These are phyloP conservation scores for Xiphorhynchus erythropygius DNA, from an alignment of 2,797 vertebrate genomes.

Conservation along the genomic window DNA sequence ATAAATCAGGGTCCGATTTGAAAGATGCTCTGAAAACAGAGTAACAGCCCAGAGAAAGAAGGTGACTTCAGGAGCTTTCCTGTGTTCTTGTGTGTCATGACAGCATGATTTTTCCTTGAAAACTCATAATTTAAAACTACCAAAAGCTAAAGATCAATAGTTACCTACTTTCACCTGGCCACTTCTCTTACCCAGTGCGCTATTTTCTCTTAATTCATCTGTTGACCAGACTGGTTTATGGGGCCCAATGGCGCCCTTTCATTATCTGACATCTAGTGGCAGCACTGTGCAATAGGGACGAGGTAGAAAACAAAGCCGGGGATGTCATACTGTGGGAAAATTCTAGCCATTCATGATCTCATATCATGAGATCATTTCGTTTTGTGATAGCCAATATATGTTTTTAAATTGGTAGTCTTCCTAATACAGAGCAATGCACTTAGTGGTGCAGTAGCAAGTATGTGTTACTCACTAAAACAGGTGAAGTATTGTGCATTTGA, in stretches of 20 bases:
- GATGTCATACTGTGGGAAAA: background rate
- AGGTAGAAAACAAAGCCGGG: background rate
- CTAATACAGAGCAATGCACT: background rate
- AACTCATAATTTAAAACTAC: background rate
- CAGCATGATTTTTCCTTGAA: background rate
- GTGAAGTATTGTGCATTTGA: background rate
- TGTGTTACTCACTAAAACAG: background rate
- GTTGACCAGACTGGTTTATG: background rate
- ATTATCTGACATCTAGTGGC: constrained; percentile 36
- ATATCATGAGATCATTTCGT: rapidly evolving
- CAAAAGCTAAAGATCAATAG: background rate
- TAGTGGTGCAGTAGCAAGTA: background rate
- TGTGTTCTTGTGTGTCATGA: background rate
- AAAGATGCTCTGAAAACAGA: background rate
- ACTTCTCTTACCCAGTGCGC: background rate
- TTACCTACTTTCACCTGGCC: rapidly evolving
- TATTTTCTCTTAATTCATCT: background rate
- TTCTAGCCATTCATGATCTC: background rate
- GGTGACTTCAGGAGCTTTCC: background rate
- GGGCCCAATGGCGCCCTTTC: background rate
- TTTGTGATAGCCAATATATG: background rate
- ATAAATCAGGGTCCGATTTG: background rate
- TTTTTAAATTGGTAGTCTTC: background rate
- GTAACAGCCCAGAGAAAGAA: background rate
- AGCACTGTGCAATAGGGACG: background rate